These are phyloP conservation scores for Rhamphomyia laevipes DNA, from an alignment of 2,888 invertebrate species.

Conservation along the genomic window DNA sequence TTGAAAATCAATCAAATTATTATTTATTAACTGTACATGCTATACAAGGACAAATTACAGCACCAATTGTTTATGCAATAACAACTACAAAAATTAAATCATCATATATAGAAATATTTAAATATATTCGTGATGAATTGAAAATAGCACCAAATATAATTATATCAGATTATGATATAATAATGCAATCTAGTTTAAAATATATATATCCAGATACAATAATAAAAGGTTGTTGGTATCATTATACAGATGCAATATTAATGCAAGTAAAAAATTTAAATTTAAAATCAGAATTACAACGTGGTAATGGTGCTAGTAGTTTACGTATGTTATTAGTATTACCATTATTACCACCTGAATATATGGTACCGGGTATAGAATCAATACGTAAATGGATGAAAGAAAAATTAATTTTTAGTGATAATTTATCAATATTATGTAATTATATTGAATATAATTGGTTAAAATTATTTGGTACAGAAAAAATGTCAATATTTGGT, in stretches of 20 bases:
- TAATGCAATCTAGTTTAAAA: slow-evolving; percentile 17
- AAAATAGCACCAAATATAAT: slow-evolving; percentile 19
- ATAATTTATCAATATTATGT: slow-evolving; percentile 14
- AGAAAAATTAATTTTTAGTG: slow-evolving; percentile 19
- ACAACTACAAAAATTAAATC: slow-evolving; percentile 18
- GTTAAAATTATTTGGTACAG: slow-evolving; percentile 20
- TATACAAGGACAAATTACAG: slow-evolving; percentile 18
- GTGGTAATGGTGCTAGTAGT: slow-evolving; percentile 19
- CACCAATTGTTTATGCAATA: slow-evolving; percentile 20
- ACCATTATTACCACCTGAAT: slow-evolving; percentile 22
- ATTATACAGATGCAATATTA: slow-evolving; percentile 20
- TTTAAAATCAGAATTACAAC: slow-evolving; percentile 18
- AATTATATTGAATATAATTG: slow-evolving; percentile 21
- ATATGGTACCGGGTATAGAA: slow-evolving; percentile 21
- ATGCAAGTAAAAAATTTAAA: slow-evolving; percentile 17
- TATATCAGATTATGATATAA: slow-evolving; percentile 18
- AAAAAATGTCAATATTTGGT: slow-evolving; percentile 26
- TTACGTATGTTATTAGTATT: slow-evolving; percentile 21
- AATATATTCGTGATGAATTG: slow-evolving; percentile 19
- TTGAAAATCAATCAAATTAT: slow-evolving; percentile 17
- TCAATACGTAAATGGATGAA: slow-evolving; percentile 23
- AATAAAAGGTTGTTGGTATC: slow-evolving; percentile 22
- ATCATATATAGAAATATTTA: slow-evolving; percentile 18
- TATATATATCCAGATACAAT: slow-evolving; percentile 20
- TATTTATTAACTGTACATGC: slow-evolving; percentile 20